Conservation (phyloP, 2,797 vertebrate genomes). For the Pipistrellus nathusii region DNA sequence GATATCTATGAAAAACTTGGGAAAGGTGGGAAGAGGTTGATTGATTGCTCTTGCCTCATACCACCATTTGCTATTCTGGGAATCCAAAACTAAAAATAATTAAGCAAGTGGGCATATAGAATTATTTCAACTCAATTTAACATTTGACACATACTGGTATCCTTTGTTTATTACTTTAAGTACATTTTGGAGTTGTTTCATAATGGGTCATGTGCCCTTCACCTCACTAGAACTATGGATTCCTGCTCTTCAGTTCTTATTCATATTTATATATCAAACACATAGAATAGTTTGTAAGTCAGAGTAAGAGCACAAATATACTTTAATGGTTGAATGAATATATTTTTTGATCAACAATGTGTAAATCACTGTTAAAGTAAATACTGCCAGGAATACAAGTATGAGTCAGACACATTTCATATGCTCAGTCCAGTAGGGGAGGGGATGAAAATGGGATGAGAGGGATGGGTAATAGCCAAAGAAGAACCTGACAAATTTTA, state of each 20-base stretch:
- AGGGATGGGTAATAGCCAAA: neutral
- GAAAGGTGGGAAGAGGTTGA: neutral
- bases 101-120: neutral
- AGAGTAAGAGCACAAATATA: neutral
- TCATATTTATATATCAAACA: neutral
- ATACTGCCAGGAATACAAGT: neutral
- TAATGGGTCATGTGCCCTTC: neutral
- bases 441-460: neutral
- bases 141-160: neutral
- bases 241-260: neutral
- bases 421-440: neutral
- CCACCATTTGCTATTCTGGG: neutral
- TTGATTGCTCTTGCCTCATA: neutral
- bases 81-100: slow-evolving; percentile 25
- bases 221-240: neutral
- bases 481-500: neutral
- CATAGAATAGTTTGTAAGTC: neutral
- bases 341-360: neutral
- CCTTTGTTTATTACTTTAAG: neutral
- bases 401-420: neutral
- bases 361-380: neutral
- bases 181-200: neutral
- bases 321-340: neutral
- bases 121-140: slow-evolving; percentile 59
- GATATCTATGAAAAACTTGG: neutral